Evolutionary conservation across 2,113 vertebrate species (phyloP), one percentile per base, ranked within the genome.

Genomic region (Percopsis transmontana): DNA sequence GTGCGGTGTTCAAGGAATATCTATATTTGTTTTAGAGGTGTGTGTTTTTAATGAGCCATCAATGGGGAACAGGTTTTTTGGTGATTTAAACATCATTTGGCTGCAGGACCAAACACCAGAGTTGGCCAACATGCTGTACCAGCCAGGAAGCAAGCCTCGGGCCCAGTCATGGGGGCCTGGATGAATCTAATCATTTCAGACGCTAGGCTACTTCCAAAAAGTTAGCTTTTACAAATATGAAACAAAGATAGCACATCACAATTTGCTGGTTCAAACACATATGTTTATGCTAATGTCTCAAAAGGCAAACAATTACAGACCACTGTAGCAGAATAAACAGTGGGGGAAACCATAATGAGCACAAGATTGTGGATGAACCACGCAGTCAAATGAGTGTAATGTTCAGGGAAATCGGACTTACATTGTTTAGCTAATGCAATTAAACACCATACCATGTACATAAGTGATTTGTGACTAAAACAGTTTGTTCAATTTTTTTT

Each of bases 391-490:
- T 18, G 51, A 47, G 21, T 42, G 24, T 62, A 45, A 23, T 70
- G 9, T 72, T 53, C 47, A 66, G 47, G 58, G 77, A 72, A 81
- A 64, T 62, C 53, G 85, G 74, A 59, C 51, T 66, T 58, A 75
- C 51, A 65, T 62, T 78, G 82, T 88, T 89, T 85, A 80, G 61
- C 74, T 85, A 65, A 78, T 77, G 70, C 72, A 86, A 82, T 89
- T 85, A 81, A 82, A 73, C 21, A 52, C 39, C 64, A 78, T 66
- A 84, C 9, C 12, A 66, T 66, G 59, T 68, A 56, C 73, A 64
- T 73, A 83, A 51, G 68, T 66, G 62, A 62, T 78, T 81, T 74
- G 62, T 68, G 53, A 79, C 20, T 76, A 59, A 79, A 77, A 77
- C 48, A 59, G 57, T 63, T 55, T 4, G 52, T 55, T 41, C 24